Base-by-base conservation (phyloP, 2,888 invertebrate genomes). In the Aleiodes alternator region DNA sequence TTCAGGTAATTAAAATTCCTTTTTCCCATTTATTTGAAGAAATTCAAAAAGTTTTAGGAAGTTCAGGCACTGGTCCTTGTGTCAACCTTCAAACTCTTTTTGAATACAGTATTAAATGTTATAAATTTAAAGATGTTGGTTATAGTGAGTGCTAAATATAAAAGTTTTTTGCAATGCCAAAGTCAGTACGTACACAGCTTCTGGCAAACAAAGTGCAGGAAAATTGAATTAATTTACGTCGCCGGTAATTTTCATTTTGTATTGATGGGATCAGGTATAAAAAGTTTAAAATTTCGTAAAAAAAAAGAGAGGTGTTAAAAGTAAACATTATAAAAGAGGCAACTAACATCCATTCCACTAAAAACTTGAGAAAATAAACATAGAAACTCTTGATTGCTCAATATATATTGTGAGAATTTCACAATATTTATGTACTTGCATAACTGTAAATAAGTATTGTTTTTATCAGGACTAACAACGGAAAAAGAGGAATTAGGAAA, bases 401-500 rank as follows among this genome's bases (percentile, higher is more conserved):
- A 69, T 14, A 38, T 14, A 38, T 61, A 34, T 11, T 69, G 34
- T 55, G 34, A 43, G 0, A 55, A 69, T 74, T 61, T 74, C 64
- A 55, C 23, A 59, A 74, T 12, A 14, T 43, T n/a, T 29, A 29
- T 53, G 43, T 43, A 43, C 57, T 72, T 75, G 71, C 72, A 72
- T 75, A 72, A 75, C 66, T 59, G 43, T 43, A 16, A n/a, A 56
- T n/a, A 38, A 50, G 16, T 12, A 7, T 72, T 23, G 64, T 51
- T 73, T 57, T 68, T 23, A 66, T 48, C 55, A 83, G 82, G 78
- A 72, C 34, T 80, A 75, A 82, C 80, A 69, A 72, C 76, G 38
- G 79, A 81, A 82, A 85, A 84, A 78, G 79, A 80, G 78, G 79
- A 84, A 43, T 82, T 83, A 78, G 90, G 88, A 29, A 88, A 90